These are phyloP conservation scores for Drosophila rufa DNA, from an alignment of 1,140 invertebrate genomes.

Conservation along the genomic window DNA sequence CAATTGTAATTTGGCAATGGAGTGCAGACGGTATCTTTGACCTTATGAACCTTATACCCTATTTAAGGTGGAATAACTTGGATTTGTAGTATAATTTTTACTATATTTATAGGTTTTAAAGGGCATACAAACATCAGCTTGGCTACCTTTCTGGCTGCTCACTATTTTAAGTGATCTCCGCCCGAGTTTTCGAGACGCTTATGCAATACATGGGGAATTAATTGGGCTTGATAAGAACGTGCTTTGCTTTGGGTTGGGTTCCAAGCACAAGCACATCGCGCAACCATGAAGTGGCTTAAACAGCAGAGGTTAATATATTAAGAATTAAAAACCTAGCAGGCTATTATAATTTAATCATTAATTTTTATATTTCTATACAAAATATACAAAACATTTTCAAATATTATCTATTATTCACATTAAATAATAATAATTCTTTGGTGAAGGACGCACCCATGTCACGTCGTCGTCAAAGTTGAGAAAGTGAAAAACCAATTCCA, in stretches of 20 bases:
- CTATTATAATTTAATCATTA: too few relatives aligned
- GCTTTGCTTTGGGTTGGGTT: constrained; percentile 13
- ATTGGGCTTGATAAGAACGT: constrained; percentile 41
- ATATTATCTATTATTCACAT: not conserved
- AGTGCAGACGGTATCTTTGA: constrained; percentile 1
- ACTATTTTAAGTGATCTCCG: constrained; percentile 1
- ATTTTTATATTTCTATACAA: not conserved
- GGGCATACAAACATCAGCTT: not conserved
- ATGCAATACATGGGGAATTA: constrained; percentile 36
- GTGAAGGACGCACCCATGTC: constrained; percentile 8
- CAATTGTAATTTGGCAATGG: constrained; percentile 21
- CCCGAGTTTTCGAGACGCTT: constrained; percentile 11
- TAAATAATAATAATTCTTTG: not conserved
- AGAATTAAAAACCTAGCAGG: not conserved
- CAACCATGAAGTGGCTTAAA: constrained; percentile 10
- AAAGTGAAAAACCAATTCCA: constrained; percentile 42
- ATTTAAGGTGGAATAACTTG: too few relatives aligned
- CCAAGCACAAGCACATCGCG: not conserved
- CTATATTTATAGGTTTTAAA: too few relatives aligned
- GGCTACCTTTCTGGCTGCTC: not conserved
- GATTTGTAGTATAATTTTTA: too few relatives aligned
- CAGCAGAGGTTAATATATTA: constrained; percentile 10
- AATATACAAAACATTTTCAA: too few relatives aligned
- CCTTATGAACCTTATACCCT: not conserved
- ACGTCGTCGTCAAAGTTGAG: constrained; percentile 5